Percentiles rank a stretch among this genome's conserved stretches.
phyloP scores from a whole-genome alignment of 2,797 vertebrate species.

The Platyrinchus mystaceus region DNA sequence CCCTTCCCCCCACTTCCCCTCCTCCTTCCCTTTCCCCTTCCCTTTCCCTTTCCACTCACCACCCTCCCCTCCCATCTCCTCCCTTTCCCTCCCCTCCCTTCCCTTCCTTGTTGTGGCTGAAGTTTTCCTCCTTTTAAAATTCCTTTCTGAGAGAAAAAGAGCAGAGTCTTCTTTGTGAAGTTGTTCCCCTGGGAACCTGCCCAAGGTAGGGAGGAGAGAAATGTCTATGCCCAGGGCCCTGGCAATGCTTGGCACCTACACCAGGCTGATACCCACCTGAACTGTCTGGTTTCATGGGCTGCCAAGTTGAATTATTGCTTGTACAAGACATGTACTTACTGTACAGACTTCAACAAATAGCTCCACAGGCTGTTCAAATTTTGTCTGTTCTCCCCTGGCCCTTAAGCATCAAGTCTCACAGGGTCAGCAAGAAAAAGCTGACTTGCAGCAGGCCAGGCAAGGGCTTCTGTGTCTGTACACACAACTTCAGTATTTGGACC shows the following conservation, averaged over 20 bases:
- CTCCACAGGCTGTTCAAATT: not conserved
- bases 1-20: not conserved
- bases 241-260: not conserved
- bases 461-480: not conserved
- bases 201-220: not conserved
- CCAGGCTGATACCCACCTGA: not conserved
- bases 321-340: not conserved
- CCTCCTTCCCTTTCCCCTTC: too few relatives aligned
- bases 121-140: not conserved
- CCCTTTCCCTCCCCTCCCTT: too few relatives aligned
- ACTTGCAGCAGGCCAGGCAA: not conserved
- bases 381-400: not conserved
- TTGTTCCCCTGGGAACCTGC: not conserved
- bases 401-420: not conserved
- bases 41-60: too few relatives aligned
- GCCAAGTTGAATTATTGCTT: not conserved
- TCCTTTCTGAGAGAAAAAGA: not conserved
- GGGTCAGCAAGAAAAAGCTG: not conserved
- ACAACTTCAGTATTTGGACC: not conserved
- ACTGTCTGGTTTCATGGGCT: not conserved
- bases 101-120: not conserved
- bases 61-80: too few relatives aligned
- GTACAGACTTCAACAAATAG: conserved; percentile 9
- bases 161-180: not conserved
- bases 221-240: not conserved